phyloP scores from a whole-genome alignment of 1,140 invertebrate genomes.

The Danaus plexippus region DNA sequence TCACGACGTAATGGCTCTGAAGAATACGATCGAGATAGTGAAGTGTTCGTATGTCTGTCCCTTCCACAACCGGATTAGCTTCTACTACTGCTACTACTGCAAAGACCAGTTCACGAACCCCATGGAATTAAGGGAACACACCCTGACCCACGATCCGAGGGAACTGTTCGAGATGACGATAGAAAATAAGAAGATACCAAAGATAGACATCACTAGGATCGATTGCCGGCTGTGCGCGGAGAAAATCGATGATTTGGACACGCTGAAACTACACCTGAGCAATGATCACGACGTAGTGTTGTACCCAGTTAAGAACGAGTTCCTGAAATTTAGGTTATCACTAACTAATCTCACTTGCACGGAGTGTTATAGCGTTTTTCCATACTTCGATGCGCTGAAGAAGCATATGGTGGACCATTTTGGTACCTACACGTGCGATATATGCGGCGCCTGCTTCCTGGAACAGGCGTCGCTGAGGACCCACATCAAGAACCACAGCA shows the following conservation, averaged over 20 bases:
- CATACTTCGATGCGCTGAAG: conserved; percentile 50
- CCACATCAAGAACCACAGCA: conserved; percentile 50
- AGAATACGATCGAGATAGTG: conserved; percentile 43
- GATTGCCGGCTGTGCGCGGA: conserved; percentile 49
- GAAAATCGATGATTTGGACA: conserved; percentile 49
- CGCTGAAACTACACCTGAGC: conserved; percentile 42
- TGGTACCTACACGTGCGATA: conserved; percentile 53
- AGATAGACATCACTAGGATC: conserved; percentile 59
- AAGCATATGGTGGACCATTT: conserved; percentile 62
- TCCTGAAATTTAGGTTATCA: conserved; percentile 30
- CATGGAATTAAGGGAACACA: conserved; percentile 50
- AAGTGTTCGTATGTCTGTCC: conserved; percentile 53
- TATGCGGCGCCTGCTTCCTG: conserved; percentile 53
- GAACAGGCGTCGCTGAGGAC: conserved; percentile 45
- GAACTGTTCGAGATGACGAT: conserved; percentile 44
- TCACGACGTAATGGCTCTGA: conserved; percentile 39
- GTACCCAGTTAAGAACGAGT: conserved; percentile 27
- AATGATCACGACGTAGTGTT: conserved; percentile 29
- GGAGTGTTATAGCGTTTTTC: conserved; percentile 35
- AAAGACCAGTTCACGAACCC: conserved; percentile 54
- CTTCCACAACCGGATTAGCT: conserved; percentile 49
- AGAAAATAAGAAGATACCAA: conserved; percentile 54
- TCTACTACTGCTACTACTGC: conserved; percentile 60
- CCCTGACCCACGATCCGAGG: conserved; percentile 42
- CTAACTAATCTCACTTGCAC: conserved; percentile 29